These are phyloP conservation scores for Alloplasta piceator DNA, from an alignment of 2,888 invertebrate genomes.

Conservation along the genomic window DNA sequence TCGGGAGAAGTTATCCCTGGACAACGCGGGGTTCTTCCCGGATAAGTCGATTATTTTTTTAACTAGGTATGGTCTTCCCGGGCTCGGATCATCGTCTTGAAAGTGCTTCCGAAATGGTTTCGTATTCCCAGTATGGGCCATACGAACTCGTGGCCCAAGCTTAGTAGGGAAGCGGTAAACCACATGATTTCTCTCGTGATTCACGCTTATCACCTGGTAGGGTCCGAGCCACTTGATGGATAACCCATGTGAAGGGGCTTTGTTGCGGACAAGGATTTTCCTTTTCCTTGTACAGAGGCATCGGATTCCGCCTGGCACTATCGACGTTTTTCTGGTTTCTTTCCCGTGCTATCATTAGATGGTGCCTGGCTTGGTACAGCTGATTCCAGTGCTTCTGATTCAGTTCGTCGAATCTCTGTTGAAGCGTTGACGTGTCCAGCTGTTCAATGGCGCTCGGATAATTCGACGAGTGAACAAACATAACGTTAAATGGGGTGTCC, in stretches of 20 bases:
- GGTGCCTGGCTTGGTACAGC: not conserved
- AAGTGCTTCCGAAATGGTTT: conserved; percentile 3
- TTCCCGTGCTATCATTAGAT: conserved; percentile 15
- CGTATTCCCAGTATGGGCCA: conserved; percentile 25
- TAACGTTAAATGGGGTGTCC: conserved; percentile 28
- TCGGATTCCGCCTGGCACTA: conserved; percentile 23
- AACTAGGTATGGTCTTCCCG: not conserved
- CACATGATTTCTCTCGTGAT: conserved; percentile 23
- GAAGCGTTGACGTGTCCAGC: conserved; percentile 24
- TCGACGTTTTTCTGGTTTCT: conserved; percentile 9
- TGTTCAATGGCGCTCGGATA: conserved; percentile 33
- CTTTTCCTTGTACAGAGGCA: conserved; percentile 15
- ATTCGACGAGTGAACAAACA: conserved; percentile 28
- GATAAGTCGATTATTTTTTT: conserved; percentile 13
- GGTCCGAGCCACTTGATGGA: conserved; percentile 26
- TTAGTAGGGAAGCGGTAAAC: conserved; percentile 23
- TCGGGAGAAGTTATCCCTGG: not conserved
- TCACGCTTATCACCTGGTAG: conserved; percentile 16
- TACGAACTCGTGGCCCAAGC: not conserved
- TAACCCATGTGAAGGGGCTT: conserved; percentile 13
- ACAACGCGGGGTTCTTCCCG: not conserved
- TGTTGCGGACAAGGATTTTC: conserved; percentile 18
- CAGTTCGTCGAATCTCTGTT: conserved; percentile 28
- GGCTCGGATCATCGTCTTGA: not conserved
- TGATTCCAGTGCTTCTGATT: conserved; percentile 22